Evolutionary conservation across 2,888 invertebrate genomes (phyloP).

Genomic region (Andricus curvator): DNA sequence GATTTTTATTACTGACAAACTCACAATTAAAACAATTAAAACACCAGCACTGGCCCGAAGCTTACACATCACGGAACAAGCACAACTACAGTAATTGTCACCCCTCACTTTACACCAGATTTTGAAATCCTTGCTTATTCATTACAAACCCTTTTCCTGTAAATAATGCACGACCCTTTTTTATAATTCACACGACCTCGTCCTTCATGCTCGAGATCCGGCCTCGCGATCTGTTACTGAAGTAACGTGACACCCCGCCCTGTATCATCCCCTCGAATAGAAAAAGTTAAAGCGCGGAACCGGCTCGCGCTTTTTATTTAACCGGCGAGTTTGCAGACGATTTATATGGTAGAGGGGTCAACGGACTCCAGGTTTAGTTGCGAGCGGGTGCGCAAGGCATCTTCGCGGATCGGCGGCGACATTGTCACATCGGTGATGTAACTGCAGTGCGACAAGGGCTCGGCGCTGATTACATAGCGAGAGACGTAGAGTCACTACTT

Average conservation of each 20-base stretch:
- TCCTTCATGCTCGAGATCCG: neutral
- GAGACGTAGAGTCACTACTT: constrained; percentile 69
- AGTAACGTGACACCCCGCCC: neutral
- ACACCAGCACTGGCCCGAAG: neutral
- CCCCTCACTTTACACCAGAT: neutral
- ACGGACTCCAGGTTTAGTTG: constrained; percentile 76
- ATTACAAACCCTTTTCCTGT: neutral
- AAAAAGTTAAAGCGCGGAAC: neutral
- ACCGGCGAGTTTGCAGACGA: neutral
- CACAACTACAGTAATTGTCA: neutral
- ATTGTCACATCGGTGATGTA: constrained; percentile 48
- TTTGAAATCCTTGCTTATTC: neutral
- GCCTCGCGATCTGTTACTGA: neutral
- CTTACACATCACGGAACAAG: neutral
- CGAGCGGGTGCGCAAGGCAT: constrained; percentile 77
- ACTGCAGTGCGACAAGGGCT: constrained; percentile 48
- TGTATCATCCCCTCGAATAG: neutral
- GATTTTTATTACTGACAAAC: neutral
- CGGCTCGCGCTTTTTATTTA: neutral
- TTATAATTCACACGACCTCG: neutral
- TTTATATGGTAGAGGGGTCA: constrained; percentile 63
- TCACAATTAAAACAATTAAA: neutral
- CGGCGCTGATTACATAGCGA: constrained; percentile 54
- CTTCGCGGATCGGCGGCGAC: constrained; percentile 46
- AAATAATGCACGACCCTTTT: neutral